Evolutionary conservation across 2,113 vertebrate species (phyloP).

Genomic region (Arvicanthis niloticus): DNA sequence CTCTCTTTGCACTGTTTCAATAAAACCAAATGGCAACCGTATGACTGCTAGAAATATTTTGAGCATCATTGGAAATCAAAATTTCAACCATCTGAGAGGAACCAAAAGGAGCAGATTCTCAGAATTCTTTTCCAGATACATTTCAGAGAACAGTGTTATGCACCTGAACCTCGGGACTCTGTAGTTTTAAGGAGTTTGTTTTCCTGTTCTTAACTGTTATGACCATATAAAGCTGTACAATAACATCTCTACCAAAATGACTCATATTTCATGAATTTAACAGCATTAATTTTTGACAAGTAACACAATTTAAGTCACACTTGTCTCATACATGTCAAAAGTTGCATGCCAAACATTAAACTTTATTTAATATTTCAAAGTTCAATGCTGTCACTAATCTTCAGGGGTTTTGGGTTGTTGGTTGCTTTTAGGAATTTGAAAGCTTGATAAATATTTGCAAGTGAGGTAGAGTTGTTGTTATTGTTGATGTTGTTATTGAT

Average conservation of each 20-base stretch:
- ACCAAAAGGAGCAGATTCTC: slow-evolving; percentile 61
- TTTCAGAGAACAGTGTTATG: slow-evolving; percentile 53
- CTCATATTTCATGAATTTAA: background rate
- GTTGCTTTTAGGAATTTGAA: slow-evolving; percentile 19
- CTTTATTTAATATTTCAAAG: background rate
- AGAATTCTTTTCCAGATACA: slow-evolving; percentile 41
- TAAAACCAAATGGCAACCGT: slow-evolving; percentile 82
- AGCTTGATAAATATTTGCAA: background rate
- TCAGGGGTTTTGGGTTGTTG: background rate
- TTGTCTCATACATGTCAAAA: background rate
- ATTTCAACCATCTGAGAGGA: slow-evolving; percentile 77
- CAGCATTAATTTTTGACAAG: slow-evolving; percentile 20
- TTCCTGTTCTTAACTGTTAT: background rate
- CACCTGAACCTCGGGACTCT: slow-evolving; percentile 54
- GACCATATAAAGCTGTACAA: background rate
- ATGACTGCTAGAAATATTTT: slow-evolving; percentile 82
- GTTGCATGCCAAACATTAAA: background rate
- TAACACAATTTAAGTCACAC: background rate
- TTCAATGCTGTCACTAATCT: background rate
- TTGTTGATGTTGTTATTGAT: background rate
- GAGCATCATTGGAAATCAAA: slow-evolving; percentile 77
- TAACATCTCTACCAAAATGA: background rate
- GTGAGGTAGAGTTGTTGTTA: background rate
- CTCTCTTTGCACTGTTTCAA: slow-evolving; percentile 68
- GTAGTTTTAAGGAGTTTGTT: background rate